phyloP scores from a whole-genome alignment of 1,140 invertebrate genomes.

The Apocrypta bakeri region DNA sequence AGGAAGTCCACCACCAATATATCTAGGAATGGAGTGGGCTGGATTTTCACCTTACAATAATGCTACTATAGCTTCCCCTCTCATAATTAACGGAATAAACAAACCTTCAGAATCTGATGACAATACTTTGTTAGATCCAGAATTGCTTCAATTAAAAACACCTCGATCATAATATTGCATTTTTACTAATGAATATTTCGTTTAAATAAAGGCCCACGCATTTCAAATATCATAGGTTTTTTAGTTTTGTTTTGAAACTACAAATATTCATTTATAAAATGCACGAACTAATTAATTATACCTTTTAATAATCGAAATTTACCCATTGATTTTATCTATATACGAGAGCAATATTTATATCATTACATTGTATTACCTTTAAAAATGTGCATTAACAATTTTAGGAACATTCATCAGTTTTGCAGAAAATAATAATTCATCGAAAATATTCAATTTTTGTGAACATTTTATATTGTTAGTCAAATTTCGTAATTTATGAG shows the following conservation, averaged over 20 bases:
- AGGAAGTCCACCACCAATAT: constrained; percentile 70
- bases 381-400: not conserved
- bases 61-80: constrained; percentile 63
- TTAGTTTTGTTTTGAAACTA: not conserved
- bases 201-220: no score
- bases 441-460: not conserved
- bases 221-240: not conserved
- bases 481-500: not conserved
- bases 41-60: constrained; percentile 72
- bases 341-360: not conserved
- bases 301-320: not conserved
- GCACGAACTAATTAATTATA: not conserved
- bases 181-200: not conserved
- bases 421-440: not conserved
- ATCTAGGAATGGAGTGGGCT: constrained; percentile 75
- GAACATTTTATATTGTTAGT: no score
- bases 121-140: constrained; percentile 70
- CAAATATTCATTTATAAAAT: not conserved
- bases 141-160: constrained; percentile 71
- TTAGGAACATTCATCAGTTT: not conserved
- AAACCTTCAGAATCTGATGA: constrained; percentile 70
- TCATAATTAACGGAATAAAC: constrained; percentile 69
- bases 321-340: not conserved
- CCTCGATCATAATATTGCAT: constrained; percentile 65
- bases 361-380: no score